Base-by-base conservation (phyloP, 2,888 invertebrate genomes). In the Noctuana brunneofusca region DNA sequence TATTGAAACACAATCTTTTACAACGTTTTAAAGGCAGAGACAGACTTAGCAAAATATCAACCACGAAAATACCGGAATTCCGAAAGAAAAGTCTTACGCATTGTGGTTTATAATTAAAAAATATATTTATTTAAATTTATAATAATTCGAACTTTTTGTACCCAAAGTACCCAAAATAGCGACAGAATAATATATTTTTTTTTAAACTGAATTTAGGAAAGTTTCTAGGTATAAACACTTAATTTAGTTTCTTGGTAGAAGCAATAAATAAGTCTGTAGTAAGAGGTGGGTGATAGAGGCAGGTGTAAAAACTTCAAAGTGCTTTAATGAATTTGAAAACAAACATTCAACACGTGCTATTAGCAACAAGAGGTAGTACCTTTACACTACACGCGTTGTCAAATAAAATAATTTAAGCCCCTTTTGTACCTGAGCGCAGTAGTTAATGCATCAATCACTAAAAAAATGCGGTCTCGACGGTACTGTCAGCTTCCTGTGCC, bases 251-350 rank as follows among this genome's bases (percentile, higher is more conserved):
- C 12, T 8, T 30, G 14, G 48, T 30, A 54, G 32, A 30, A 46
- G 20, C 38, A 58, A 67, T 64, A 65, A 65, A 65, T 32, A 24
- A 24, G 32, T 62, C 49, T 50, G 54, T 57, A 57, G 57, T 53
- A 66, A 60, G 55, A 64, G 50, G 49, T 56, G 59, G 57, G 60
- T 59, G 56, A 68, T 66, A 56, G 63, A 56, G 64, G 68, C 78
- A 79, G 76, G 75, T 81, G 79, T 68, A 70, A 75, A 70, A 73
- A 74, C 75, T 76, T 83, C 78, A 84, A 82, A 84, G 27, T 35
- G 69, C 69, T 68, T 66, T 66, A 68, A 64, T 68, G 65, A 64
- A 69, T 65, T 75, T 69, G 65, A 67, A 71, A 76, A 75, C 71
- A 77, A 73, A 71, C 71, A 67, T 69, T 74, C 62, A 70, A 66